A percentile compares a stretch with the other conserved stretches of the same genome.
phyloP scores from a whole-genome alignment of 2,113 vertebrate species.

The Glaucidium brasilianum region DNA sequence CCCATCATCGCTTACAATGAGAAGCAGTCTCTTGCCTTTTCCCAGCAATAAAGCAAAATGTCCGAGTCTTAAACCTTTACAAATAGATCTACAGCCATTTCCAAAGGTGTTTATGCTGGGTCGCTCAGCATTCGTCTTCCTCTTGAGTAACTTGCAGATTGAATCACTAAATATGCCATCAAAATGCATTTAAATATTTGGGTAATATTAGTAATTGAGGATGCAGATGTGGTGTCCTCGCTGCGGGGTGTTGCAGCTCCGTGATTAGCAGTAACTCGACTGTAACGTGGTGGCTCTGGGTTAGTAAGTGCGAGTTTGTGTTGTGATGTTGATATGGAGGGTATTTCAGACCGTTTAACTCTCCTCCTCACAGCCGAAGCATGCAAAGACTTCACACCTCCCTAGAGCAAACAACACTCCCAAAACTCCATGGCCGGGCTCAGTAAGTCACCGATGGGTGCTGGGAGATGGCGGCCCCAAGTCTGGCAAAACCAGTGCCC shows the following conservation, averaged over 20 bases:
- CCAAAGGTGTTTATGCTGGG: neutral
- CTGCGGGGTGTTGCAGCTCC: neutral
- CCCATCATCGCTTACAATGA: neutral
- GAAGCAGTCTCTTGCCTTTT: neutral
- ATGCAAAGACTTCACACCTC: neutral
- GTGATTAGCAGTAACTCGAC: neutral
- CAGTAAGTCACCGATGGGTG: fast-evolving
- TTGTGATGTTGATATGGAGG: too few relatives aligned
- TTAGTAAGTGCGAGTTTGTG: neutral
- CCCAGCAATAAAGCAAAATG: neutral
- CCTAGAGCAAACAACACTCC: neutral
- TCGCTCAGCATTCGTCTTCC: neutral
- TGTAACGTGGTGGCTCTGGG: neutral
- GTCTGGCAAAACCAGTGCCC: neutral
- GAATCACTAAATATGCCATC: neutral
- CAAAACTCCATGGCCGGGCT: neutral
- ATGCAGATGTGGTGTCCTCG: fast-evolving
- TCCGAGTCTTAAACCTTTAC: neutral
- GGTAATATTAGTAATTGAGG: neutral
- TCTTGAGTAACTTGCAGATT: neutral
- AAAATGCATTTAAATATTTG: neutral
- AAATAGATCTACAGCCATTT: neutral
- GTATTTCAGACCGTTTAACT: neutral
- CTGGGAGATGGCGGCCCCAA: neutral
- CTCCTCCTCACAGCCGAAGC: neutral